Conservation (phyloP, 2,888 invertebrate genomes). For the Morinoia aosen region DNA sequence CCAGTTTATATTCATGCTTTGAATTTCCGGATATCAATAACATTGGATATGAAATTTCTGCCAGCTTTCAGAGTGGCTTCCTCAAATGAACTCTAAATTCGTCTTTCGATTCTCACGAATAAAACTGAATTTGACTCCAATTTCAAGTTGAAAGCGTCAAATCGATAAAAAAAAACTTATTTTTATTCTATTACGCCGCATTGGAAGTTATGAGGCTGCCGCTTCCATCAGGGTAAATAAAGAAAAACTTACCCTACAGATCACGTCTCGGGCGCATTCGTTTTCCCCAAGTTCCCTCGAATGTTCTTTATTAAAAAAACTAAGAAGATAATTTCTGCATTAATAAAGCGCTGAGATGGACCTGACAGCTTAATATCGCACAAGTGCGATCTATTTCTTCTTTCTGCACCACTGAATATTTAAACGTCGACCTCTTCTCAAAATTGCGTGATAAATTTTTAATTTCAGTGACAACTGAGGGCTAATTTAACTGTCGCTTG, state of each 20-base stretch:
- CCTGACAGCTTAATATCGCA: background rate
- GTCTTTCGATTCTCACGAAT: background rate
- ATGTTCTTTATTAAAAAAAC: slow-evolving; percentile 39
- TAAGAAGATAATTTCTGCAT: slow-evolving; percentile 16
- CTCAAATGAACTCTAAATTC: background rate
- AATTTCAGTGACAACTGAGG: background rate
- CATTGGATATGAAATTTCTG: too few relatives aligned
- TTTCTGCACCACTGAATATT: background rate
- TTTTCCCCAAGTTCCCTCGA: slow-evolving; percentile 1
- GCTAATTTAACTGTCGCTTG: background rate
- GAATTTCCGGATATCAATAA: too few relatives aligned
- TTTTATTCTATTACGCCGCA: background rate
- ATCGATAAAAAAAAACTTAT: background rate
- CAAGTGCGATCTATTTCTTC: background rate
- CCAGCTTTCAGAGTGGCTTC: background rate
- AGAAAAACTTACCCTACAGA: slow-evolving; percentile 33
- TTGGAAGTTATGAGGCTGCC: background rate
- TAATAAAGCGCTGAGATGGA: background rate
- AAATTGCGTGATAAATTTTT: background rate
- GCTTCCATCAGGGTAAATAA: slow-evolving; percentile 24
- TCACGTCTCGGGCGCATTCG: slow-evolving; percentile 25
- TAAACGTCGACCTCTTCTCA: background rate
- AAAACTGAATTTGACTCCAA: background rate
- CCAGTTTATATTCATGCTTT: too few relatives aligned
- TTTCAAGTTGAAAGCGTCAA: background rate